phyloP scores from a whole-genome alignment of 2,888 invertebrate genomes.

The Oasisia sp. region DNA sequence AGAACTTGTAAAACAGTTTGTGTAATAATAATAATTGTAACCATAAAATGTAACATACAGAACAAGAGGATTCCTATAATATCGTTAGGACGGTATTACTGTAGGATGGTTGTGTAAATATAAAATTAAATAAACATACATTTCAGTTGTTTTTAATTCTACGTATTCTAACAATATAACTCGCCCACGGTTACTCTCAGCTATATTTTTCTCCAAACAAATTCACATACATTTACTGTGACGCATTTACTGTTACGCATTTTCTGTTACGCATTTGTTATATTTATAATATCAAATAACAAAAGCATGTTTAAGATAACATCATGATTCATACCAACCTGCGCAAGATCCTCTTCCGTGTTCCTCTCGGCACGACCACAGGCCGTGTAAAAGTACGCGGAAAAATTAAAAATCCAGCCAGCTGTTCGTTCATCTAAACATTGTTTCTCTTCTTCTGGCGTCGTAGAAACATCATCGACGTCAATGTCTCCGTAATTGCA shows the following conservation, averaged over 20 bases:
- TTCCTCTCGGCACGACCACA: background rate
- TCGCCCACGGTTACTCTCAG: background rate
- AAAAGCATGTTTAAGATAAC: background rate
- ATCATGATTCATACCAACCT: background rate
- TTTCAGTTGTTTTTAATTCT: no score
- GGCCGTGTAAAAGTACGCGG: background rate
- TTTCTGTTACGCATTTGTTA: background rate
- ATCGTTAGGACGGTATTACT: no score
- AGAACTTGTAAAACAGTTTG: background rate
- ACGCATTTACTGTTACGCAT: background rate
- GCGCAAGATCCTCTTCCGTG: background rate
- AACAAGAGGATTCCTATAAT: background rate
- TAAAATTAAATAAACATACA: no score
- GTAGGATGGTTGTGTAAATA: no score
- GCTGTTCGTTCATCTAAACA: background rate
- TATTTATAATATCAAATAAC: background rate
- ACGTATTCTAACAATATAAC: no score
- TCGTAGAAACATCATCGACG: background rate
- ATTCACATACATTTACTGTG: no score
- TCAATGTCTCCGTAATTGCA: background rate
- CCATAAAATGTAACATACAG: background rate
- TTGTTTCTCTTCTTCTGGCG: background rate
- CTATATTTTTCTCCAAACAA: background rate
- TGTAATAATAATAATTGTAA: background rate
- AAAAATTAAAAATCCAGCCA: background rate